phyloP scores from a whole-genome alignment of 1,140 invertebrate genomes.

The Drosophila lowei region DNA sequence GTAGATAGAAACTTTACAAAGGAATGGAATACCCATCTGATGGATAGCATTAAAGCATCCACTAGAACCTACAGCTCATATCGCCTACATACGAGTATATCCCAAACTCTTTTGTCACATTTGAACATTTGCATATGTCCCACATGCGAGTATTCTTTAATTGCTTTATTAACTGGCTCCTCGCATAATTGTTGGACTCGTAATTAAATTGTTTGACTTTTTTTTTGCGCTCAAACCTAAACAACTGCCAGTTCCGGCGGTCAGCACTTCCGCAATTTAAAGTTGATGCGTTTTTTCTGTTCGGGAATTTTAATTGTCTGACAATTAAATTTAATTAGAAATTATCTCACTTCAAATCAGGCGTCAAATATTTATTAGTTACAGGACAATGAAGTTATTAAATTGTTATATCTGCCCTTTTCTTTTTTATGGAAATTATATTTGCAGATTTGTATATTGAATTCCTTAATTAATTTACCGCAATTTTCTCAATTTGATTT shows the following conservation, averaged over 20 bases:
- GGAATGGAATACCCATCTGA: too few relatives aligned
- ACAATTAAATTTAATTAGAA: slow-evolving; percentile 51
- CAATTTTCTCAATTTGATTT: too few relatives aligned
- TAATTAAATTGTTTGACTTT: slow-evolving; percentile 38
- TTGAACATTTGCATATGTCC: too few relatives aligned
- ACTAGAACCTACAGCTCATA: too few relatives aligned
- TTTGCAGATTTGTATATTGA: background rate
- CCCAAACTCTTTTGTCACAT: too few relatives aligned
- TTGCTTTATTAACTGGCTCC: slow-evolving; percentile 38
- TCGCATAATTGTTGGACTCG: background rate
- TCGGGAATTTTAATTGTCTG: slow-evolving; percentile 36
- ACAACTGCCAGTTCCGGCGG: slow-evolving; percentile 19
- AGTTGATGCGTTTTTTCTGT: slow-evolving; percentile 34
- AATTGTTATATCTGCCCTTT: background rate
- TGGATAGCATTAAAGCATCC: too few relatives aligned
- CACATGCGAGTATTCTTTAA: slow-evolving; percentile 18
- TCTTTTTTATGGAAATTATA: background rate
- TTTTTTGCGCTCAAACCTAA: slow-evolving; percentile 17
- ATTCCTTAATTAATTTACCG: too few relatives aligned
- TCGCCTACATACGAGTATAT: too few relatives aligned
- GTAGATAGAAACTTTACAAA: too few relatives aligned
- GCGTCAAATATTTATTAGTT: slow-evolving; percentile 40
- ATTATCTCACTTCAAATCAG: slow-evolving; percentile 37
- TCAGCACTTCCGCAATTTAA: slow-evolving; percentile 38
- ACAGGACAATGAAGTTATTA: slow-evolving; percentile 20